These are phyloP conservation scores for Sphaeramia orbicularis DNA, from an alignment of 2,797 vertebrate genomes.

Conservation along the genomic window DNA sequence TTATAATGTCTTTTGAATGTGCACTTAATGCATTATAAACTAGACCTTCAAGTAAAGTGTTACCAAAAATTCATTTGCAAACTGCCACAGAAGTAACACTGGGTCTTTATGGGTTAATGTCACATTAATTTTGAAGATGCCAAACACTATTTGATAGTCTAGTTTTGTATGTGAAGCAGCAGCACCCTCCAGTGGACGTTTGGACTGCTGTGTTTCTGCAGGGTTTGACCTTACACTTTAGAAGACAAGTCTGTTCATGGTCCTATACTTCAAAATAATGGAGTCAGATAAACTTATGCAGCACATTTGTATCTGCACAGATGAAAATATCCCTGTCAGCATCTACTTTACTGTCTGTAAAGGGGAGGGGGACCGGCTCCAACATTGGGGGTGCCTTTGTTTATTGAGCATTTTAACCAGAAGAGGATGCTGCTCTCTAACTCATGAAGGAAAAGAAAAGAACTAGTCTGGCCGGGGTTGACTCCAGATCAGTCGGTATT, in stretches of 20 bases:
- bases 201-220: too few species aligned
- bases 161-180: constrained; percentile 14
- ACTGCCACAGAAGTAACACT: too few species aligned
- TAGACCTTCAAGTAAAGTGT: too few species aligned
- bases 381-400: neutral
- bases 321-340: neutral
- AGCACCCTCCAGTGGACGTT: constrained; percentile 61
- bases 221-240: neutral
- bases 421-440: constrained; percentile 83
- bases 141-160: fast-evolving
- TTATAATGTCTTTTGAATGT: too few species aligned
- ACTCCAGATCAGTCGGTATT: neutral
- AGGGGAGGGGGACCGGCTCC: neutral
- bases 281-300: neutral
- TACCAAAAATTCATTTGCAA: too few species aligned
- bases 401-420: constrained; percentile 72
- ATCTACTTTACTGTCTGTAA: neutral
- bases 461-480: neutral
- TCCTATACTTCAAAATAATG: too few species aligned
- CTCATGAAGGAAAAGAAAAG: constrained; percentile 48
- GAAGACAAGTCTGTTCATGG: neutral
- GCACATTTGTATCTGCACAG: neutral
- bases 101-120: too few species aligned
- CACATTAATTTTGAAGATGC: too few species aligned
- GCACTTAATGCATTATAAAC: too few species aligned